These are phyloP conservation scores for Hyperoodon ampullatus DNA, from an alignment of 2,113 vertebrate species.

Conservation along the genomic window DNA sequence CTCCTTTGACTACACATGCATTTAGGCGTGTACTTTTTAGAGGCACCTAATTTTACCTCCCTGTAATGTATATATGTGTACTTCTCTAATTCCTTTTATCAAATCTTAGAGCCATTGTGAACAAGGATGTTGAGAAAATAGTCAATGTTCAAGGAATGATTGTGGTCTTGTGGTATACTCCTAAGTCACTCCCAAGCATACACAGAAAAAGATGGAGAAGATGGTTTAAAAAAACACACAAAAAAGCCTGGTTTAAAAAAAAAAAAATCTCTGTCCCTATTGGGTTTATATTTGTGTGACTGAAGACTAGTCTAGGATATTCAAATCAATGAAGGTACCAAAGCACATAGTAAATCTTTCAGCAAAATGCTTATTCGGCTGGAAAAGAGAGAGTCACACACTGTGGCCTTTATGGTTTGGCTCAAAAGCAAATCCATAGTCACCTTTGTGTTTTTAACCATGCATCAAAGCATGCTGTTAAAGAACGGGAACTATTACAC, in stretches of 20 bases:
- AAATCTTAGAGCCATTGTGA: background rate
- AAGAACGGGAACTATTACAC: conserved; percentile 76
- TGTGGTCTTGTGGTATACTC: background rate
- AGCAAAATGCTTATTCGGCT: conserved; percentile 65
- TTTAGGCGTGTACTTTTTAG: background rate
- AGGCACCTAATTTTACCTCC: background rate
- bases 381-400: conserved; percentile 23
- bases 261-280: background rate
- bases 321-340: background rate
- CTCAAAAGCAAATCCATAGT: conserved; percentile 57
- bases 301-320: conserved; percentile 14
- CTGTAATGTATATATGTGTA: background rate
- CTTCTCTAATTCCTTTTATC: background rate
- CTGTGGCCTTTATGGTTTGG: conserved; percentile 57
- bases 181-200: background rate
- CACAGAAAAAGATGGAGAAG: background rate
- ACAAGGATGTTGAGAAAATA: background rate
- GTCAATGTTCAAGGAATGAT: background rate
- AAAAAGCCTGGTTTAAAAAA: background rate
- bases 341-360: conserved; percentile 66
- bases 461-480: conserved; percentile 70
- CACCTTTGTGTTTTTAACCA: conserved; percentile 69
- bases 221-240: background rate
- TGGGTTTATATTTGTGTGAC: conserved; percentile 66
- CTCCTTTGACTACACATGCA: background rate